These are phyloP conservation scores for Haliaeetus leucogaster DNA, from an alignment of 2,113 vertebrate species.

Conservation along the genomic window DNA sequence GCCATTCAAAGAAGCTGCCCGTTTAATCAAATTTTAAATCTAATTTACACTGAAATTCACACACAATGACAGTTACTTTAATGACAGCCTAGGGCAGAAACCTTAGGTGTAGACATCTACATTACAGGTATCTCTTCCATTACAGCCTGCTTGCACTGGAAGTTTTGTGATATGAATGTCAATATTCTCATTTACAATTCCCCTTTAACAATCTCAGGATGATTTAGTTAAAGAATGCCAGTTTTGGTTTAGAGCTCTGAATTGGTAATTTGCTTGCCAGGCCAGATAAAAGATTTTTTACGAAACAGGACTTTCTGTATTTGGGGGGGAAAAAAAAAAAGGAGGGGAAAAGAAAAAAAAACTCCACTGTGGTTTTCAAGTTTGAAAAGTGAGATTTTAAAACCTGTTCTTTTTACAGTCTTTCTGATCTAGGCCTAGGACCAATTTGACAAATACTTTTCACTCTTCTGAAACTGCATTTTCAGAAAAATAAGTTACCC, in stretches of 20 bases:
- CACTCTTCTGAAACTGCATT: not conserved
- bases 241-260: not conserved
- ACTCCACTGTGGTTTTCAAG: not conserved
- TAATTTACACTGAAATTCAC: not conserved
- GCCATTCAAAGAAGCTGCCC: not conserved
- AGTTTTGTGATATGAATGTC: not conserved
- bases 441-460: too few relatives aligned
- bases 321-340: too few relatives aligned
- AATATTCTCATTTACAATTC: not conserved
- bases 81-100: not conserved
- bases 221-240: not conserved
- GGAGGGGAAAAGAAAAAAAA: not conserved
- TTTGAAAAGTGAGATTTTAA: not conserved
- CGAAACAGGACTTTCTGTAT: not conserved
- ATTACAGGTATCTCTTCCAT: not conserved
- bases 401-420: too few relatives aligned
- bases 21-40: not conserved
- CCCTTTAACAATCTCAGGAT: not conserved
- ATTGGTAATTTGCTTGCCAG: not conserved
- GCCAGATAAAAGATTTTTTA: not conserved
- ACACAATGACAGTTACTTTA: not conserved
- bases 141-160: not conserved
- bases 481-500: not conserved
- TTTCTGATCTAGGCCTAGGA: too few relatives aligned
- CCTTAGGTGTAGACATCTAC: not conserved